phyloP scores from a whole-genome alignment of 1,140 invertebrate species.

The Mesaphorura yosii region DNA sequence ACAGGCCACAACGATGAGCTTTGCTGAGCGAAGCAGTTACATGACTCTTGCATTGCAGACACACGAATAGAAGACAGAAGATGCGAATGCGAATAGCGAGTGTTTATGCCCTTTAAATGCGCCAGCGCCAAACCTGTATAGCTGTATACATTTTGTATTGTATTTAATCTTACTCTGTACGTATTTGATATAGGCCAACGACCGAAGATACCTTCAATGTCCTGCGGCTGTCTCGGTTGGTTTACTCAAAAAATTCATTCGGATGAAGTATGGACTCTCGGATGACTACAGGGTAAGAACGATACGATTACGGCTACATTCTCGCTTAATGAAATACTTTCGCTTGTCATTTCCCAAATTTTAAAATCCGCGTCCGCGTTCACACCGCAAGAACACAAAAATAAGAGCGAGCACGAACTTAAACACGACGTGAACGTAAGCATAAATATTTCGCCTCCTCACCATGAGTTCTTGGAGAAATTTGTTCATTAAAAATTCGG shows the following conservation, averaged over 20 bases:
- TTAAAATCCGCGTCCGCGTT: too few species aligned
- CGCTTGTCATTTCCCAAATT: neutral
- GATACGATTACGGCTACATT: too few species aligned
- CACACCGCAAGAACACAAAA: too few species aligned
- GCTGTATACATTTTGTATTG: neutral
- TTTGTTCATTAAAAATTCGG: too few species aligned
- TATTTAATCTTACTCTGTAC: neutral
- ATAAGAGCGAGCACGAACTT: too few species aligned
- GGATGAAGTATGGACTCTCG: constrained; percentile 39
- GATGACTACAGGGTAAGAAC: constrained; percentile 35
- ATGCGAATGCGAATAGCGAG: neutral
- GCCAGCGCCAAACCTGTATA: neutral
- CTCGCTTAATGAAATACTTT: neutral
- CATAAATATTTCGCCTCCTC: too few species aligned
- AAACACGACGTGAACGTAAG: too few species aligned
- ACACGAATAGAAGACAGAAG: neutral
- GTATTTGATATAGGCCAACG: constrained; percentile 32
- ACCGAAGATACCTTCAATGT: constrained; percentile 39
- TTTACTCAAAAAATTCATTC: constrained; percentile 43
- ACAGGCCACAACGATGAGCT: too few species aligned
- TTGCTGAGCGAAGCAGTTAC: too few species aligned
- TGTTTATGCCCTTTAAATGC: neutral
- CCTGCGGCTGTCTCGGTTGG: constrained; percentile 42
- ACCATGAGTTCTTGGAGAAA: too few species aligned
- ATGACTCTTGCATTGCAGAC: too few species aligned